Evolutionary conservation across 2,888 invertebrate species (phyloP).

Genomic region (Merodon equestris): DNA sequence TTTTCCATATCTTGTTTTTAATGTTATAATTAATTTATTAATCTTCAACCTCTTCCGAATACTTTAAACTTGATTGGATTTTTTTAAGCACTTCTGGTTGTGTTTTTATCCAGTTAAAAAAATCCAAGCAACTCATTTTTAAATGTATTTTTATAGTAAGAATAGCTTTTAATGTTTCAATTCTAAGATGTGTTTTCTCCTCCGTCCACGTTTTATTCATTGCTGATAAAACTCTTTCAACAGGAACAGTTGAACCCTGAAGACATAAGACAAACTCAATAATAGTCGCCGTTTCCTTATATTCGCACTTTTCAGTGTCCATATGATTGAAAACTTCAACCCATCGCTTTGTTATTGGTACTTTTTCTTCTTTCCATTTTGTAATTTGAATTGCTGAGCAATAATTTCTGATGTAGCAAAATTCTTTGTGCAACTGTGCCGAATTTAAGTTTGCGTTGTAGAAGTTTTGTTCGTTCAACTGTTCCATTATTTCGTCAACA

Average conservation of each 20-base stretch:
- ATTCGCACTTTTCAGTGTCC: conserved; percentile 19
- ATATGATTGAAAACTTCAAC: conserved; percentile 8
- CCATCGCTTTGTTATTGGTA: neutral
- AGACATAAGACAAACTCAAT: conserved; percentile 17
- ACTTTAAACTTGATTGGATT: conserved; percentile 11
- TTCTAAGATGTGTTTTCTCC: conserved; percentile 18
- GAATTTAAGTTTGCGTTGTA: conserved; percentile 23
- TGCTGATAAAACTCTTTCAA: conserved; percentile 5
- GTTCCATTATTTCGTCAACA: conserved; percentile 7
- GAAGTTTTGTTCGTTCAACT: conserved; percentile 19
- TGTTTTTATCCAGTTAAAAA: conserved; percentile 4
- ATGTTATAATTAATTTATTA: neutral
- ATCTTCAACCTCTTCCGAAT: conserved; percentile 4
- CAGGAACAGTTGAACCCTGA: conserved; percentile 16
- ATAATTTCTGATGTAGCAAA: conserved; percentile 6
- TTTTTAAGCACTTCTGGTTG: conserved; percentile 15
- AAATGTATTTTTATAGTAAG: conserved; percentile 14
- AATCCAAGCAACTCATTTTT: conserved; percentile 15
- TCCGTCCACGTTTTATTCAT: conserved; percentile 20
- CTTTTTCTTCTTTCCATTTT: conserved; percentile 13
- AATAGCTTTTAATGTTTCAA: conserved; percentile 12
- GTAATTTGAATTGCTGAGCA: conserved; percentile 2
- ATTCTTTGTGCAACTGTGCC: conserved; percentile 15
- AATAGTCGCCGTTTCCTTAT: conserved; percentile 16
- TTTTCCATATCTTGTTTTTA: conserved; percentile 4